A percentile compares a stretch with the other conserved stretches of the same genome.
Conservation (phyloP, 2,888 invertebrate species). For the Apeira syringaria region DNA sequence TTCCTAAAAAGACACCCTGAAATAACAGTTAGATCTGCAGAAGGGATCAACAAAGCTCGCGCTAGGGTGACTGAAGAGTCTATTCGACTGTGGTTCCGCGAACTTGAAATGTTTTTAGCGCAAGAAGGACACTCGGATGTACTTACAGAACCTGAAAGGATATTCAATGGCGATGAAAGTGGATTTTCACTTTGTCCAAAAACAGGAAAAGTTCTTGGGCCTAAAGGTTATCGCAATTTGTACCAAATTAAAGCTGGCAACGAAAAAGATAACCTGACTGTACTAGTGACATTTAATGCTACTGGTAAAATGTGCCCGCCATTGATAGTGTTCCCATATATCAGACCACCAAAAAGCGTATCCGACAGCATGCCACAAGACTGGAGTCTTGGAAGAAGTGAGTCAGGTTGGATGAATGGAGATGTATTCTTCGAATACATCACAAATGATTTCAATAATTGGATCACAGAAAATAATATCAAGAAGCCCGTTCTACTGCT, state of each 20-base stretch:
- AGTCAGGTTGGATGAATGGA: neutral
- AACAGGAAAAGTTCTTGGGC: constrained; percentile 3
- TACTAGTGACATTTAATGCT: neutral
- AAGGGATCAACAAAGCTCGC: constrained; percentile 1
- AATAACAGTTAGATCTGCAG: neutral
- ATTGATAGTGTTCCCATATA: neutral
- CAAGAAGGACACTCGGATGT: neutral
- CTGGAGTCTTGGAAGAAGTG: neutral
- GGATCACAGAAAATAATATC: neutral
- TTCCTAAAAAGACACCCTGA: no score
- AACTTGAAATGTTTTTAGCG: neutral
- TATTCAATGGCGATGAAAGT: constrained; percentile 4
- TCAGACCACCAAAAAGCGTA: neutral
- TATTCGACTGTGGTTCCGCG: neutral
- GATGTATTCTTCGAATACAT: constrained; percentile 3
- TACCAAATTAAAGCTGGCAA: constrained; percentile 1
- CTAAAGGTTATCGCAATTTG: neutral
- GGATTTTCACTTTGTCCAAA: constrained; percentile 5
- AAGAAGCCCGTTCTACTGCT: neutral
- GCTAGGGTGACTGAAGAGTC: no score
- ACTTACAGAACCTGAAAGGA: neutral
- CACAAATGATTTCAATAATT: neutral
- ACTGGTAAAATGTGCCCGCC: neutral
- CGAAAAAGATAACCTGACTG: constrained; percentile 2
- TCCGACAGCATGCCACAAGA: neutral